phyloP scores from a whole-genome alignment of 1,140 invertebrate genomes.

The Drosophila pandora region DNA sequence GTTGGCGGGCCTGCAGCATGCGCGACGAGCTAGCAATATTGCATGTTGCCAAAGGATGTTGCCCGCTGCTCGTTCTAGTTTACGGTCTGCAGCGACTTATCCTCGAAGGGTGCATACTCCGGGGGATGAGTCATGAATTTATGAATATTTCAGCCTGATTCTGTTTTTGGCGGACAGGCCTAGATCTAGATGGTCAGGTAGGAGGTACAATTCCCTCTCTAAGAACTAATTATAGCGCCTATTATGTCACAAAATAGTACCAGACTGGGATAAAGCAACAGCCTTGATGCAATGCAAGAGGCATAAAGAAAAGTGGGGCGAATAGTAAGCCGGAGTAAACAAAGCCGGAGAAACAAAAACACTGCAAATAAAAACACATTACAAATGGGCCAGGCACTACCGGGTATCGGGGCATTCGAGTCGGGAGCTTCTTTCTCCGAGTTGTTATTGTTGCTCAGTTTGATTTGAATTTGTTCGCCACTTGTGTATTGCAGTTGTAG shows the following conservation, averaged over 20 bases:
- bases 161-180: no score
- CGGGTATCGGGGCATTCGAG: slow-evolving; percentile 13
- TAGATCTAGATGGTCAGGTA: no score
- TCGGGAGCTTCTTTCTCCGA: not conserved
- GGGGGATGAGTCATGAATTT: not conserved
- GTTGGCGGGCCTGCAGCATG: slow-evolving; percentile 45
- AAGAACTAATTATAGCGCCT: no score
- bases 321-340: not conserved
- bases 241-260: not conserved
- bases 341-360: slow-evolving; percentile 1
- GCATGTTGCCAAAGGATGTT: slow-evolving; percentile 34
- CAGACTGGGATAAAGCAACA: not conserved
- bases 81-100: not conserved
- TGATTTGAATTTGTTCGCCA: slow-evolving; percentile 78
- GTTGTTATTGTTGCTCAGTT: slow-evolving; percentile 53
- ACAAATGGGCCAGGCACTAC: not conserved
- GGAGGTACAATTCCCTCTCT: no score
- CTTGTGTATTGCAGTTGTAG: slow-evolving; percentile 58
- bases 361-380: not conserved
- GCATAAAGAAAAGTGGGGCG: no score
- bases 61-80: slow-evolving; percentile 26
- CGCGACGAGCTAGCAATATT: slow-evolving; percentile 75
- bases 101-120: not conserved
- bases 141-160: not conserved
- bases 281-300: not conserved